phyloP scores from a whole-genome alignment of 2,113 vertebrate genomes.

The Mus spicilegus region DNA sequence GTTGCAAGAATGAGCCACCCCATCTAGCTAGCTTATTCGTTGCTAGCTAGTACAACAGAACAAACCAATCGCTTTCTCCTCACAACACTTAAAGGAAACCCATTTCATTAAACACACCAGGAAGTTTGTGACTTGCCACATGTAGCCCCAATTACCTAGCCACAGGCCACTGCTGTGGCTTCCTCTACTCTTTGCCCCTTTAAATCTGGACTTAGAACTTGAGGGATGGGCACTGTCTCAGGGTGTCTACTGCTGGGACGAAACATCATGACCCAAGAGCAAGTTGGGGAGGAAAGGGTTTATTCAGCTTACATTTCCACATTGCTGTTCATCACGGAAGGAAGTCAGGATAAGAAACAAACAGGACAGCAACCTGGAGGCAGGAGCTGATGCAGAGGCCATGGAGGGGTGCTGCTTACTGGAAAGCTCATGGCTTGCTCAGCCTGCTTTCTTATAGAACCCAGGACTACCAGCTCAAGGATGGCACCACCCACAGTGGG shows the following conservation, averaged over 20 bases:
- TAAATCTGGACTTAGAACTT: conserved; percentile 38
- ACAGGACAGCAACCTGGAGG: neutral
- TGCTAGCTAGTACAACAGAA: neutral
- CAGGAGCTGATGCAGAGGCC: neutral
- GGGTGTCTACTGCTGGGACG: neutral
- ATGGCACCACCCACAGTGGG: neutral
- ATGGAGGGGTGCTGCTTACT: neutral
- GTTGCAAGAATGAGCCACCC: neutral
- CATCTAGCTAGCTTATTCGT: neutral
- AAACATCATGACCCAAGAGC: neutral
- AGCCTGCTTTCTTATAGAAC: neutral
- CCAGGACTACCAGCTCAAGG: neutral
- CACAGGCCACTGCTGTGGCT: neutral
- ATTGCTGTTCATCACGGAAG: neutral
- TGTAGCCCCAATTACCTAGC: neutral
- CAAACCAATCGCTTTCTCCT: conserved; percentile 14
- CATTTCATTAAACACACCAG: neutral
- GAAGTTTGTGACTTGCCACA: neutral
- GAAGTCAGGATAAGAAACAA: neutral
- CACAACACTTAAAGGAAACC: conserved; percentile 8
- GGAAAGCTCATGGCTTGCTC: neutral
- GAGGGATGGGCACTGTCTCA: neutral
- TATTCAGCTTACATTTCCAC: neutral
- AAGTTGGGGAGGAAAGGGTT: neutral
- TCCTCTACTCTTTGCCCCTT: neutral